Evolutionary conservation across 23 tunicate genomes (phyloP).

Genomic region (Trididemnum miniatum): DNA sequence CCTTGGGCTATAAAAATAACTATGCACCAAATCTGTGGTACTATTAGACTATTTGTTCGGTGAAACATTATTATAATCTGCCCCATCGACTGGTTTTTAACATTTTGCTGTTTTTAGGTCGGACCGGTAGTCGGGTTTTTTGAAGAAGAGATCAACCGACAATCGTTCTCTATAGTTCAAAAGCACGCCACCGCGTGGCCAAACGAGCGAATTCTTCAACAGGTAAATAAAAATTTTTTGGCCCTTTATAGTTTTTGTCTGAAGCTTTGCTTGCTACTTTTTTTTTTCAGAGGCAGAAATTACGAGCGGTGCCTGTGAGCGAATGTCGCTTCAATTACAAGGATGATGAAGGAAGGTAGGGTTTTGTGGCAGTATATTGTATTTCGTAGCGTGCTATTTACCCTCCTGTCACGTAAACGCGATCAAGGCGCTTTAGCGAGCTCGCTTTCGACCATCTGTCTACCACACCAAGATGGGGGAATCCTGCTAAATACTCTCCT

Average conservation of each 20-base stretch:
- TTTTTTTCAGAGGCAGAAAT: slow-evolving; percentile 66
- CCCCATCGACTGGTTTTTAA: background rate
- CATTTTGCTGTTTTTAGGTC: slow-evolving; percentile 16
- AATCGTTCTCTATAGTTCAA: slow-evolving; percentile 45
- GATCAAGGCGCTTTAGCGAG: too few species aligned
- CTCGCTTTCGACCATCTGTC: too few species aligned
- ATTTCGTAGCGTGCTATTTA: too few species aligned
- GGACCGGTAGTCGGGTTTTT: slow-evolving; percentile 42
- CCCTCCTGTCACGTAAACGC: too few species aligned
- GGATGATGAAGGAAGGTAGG: slow-evolving; percentile 64
- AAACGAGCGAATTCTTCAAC: slow-evolving; percentile 60
- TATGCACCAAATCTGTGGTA: too few species aligned
- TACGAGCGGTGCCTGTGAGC: slow-evolving; percentile 72
- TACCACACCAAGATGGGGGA: too few species aligned
- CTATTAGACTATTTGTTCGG: too few species aligned
- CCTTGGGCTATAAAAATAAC: too few species aligned
- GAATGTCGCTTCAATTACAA: slow-evolving; percentile 70
- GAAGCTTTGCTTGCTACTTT: background rate
- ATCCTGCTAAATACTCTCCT: too few species aligned
- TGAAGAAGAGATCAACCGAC: slow-evolving; percentile 57
- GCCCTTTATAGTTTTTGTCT: background rate
- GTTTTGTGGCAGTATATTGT: too few species aligned
- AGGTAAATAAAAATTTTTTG: slow-evolving; percentile 24
- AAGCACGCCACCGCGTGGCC: slow-evolving; percentile 66
- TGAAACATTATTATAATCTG: too few species aligned